Evolutionary conservation across 2,797 vertebrate genomes (phyloP).

Genomic region (Enteromius trimaculatus): DNA sequence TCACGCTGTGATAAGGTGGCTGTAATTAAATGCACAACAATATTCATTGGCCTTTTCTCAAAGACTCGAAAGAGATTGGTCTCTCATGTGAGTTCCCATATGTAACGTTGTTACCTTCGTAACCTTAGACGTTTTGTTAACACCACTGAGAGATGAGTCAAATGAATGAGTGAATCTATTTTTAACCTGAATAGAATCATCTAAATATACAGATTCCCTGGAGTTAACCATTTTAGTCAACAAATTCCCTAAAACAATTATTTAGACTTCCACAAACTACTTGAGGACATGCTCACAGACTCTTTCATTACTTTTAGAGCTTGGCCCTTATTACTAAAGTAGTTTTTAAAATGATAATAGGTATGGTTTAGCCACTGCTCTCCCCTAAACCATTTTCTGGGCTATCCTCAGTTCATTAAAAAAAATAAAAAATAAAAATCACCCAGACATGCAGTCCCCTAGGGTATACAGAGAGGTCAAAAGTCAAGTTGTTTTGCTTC

Average conservation of each 20-base stretch:
- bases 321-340: not conserved
- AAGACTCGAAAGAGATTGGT: too few relatives aligned
- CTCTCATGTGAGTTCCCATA: too few relatives aligned
- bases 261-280: not conserved
- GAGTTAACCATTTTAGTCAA: too few relatives aligned
- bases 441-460: slow-evolving; percentile 50
- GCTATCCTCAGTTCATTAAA: slow-evolving; percentile 17
- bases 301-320: not conserved
- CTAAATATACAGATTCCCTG: not conserved
- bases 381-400: slow-evolving; percentile 3
- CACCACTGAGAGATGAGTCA: not conserved
- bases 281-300: not conserved
- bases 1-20: too few relatives aligned
- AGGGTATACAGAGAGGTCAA: slow-evolving; percentile 38
- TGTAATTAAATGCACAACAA: too few relatives aligned
- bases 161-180: not conserved
- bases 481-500: slow-evolving; percentile 53
- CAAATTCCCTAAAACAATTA: not conserved
- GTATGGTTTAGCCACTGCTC: not conserved
- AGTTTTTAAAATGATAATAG: not conserved
- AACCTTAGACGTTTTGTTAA: too few relatives aligned
- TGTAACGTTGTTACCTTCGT: too few relatives aligned
- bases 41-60: too few relatives aligned
- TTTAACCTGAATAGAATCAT: not conserved
- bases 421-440: not conserved